A percentile compares a stretch with the other conserved stretches of the same genome.
phyloP scores from a whole-genome alignment of 2,888 invertebrate species.

The Clistopyga incitator region DNA sequence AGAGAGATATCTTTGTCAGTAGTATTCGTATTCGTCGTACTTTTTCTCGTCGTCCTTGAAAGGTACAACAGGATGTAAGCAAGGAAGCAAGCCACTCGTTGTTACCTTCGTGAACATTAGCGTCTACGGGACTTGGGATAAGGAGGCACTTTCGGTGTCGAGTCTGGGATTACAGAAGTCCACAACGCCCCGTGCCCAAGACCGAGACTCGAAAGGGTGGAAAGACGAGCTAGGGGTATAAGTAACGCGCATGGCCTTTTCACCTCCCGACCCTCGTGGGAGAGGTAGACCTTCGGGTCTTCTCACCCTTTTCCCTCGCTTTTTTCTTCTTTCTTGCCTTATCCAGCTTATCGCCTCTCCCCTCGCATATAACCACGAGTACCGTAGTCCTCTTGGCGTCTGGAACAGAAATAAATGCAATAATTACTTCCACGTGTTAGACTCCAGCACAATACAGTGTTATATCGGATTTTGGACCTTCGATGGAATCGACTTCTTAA shows the following conservation, averaged over 20 bases:
- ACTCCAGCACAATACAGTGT: not conserved
- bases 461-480: too few relatives aligned
- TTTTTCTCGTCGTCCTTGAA: constrained; percentile 44
- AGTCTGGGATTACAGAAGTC: constrained; percentile 68
- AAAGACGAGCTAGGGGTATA: constrained; percentile 52
- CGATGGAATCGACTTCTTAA: too few relatives aligned
- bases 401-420: constrained; percentile 10
- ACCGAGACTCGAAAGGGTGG: constrained; percentile 31
- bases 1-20: constrained; percentile 38
- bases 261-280: constrained; percentile 68
- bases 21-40: constrained; percentile 37
- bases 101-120: constrained; percentile 74
- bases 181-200: constrained; percentile 58
- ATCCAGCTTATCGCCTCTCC: constrained; percentile 5
- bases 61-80: constrained; percentile 57
- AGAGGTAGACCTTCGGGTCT: constrained; percentile 49
- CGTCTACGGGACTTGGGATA: constrained; percentile 70
- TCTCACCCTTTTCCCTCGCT: constrained; percentile 25
- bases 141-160: constrained; percentile 67
- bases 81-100: constrained; percentile 63
- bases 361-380: not conserved
- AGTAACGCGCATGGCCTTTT: constrained; percentile 71
- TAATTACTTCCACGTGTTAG: not conserved
- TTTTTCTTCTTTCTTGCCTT: constrained; percentile 36
- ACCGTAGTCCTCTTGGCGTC: not conserved